Evolutionary conservation across 2,113 vertebrate species (phyloP).

Genomic region (Cromileptes altivelis): DNA sequence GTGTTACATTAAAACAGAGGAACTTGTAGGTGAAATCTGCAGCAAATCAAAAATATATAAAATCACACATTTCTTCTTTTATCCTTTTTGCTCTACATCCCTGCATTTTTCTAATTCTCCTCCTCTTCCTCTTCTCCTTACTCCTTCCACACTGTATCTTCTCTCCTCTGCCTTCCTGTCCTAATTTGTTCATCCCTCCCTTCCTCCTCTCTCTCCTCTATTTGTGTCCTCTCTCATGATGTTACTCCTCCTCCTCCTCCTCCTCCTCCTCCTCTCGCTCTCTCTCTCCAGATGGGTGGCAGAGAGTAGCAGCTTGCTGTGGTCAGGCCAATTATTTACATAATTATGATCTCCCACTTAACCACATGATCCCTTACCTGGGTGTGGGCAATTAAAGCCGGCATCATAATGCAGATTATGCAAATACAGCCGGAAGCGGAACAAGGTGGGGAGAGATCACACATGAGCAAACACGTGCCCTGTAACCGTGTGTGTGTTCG

Average conservation of each 20-base stretch:
- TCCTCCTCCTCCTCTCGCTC: slow-evolving; percentile 23
- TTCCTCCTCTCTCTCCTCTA: neutral
- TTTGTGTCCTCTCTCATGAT: neutral
- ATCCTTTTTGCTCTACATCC: neutral
- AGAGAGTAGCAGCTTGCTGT: slow-evolving; percentile 95
- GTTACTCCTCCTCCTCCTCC: neutral
- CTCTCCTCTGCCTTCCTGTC: slow-evolving; percentile 9
- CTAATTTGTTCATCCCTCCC: slow-evolving; percentile 28
- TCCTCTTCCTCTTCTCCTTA: neutral
- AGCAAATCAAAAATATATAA: neutral
- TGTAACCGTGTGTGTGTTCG: slow-evolving; percentile 38
- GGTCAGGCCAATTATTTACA: slow-evolving; percentile 99
- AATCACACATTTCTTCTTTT: slow-evolving; percentile 5
- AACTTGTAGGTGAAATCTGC: neutral
- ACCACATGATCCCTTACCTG: slow-evolving; percentile 99
- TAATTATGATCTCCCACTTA: slow-evolving; percentile 99
- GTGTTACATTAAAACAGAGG: slow-evolving; percentile 1
- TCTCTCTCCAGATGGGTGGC: slow-evolving; percentile 93
- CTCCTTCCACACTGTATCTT: slow-evolving; percentile 3
- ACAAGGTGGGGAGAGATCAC: slow-evolving; percentile 90
- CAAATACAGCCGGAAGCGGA: slow-evolving; percentile 89
- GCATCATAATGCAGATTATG: slow-evolving; percentile 99
- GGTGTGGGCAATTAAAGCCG: slow-evolving; percentile 95
- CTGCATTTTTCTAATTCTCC: neutral
- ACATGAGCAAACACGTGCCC: slow-evolving; percentile 72